Base-by-base conservation (phyloP, 2,888 invertebrate species). In the Xestobium rufovillosum region DNA sequence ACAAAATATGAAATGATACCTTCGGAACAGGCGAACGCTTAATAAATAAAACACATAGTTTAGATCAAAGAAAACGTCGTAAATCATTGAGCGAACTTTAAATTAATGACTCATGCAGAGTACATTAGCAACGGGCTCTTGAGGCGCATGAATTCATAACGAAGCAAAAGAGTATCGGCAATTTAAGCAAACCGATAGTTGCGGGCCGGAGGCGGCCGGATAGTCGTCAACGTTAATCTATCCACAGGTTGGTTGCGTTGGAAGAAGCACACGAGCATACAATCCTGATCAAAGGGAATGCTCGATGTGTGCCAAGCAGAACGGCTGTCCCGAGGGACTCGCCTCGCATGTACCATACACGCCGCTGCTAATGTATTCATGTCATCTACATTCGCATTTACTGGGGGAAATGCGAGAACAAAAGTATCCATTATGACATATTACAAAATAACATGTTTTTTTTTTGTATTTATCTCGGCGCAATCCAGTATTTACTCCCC, bases 361-460 rank as follows among this genome's bases (percentile, higher is more conserved):
- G 23, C 23, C 23, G 23, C n/a, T n/a, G n/a, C n/a, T 19, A 19
- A 19, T 19, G 23, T 19, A 19, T 19, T 19, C 23, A 19, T 19
- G 23, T 19, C 23, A 19, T 19, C n/a, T 19, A 19, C 23, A 19
- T 19, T 19, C 23, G 23, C 23, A 19, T 19, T 19, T 19, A 19
- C 23, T n/a, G 23, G 6, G 6, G 23, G 23, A 19, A n/a, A 19
- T 6, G 23, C 6, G 23, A 19, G 23, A 19, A 19, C 23, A 19
- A 19, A 19, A 19, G 23, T 19, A 19, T 19, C 23, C 23, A 19
- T 19, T 19, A 19, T 19, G 6, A n/a, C 23, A n/a, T 19, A 19
- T 19, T 19, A 19, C 23, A n/a, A 8, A 19, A n/a, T n/a, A n/a
- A n/a, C 6, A 19, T 19, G 23, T 8, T 19, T 6, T n/a, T 19